Evolutionary conservation across 2,113 vertebrate genomes (phyloP).

Genomic region (Nannobrachium achirus): DNA sequence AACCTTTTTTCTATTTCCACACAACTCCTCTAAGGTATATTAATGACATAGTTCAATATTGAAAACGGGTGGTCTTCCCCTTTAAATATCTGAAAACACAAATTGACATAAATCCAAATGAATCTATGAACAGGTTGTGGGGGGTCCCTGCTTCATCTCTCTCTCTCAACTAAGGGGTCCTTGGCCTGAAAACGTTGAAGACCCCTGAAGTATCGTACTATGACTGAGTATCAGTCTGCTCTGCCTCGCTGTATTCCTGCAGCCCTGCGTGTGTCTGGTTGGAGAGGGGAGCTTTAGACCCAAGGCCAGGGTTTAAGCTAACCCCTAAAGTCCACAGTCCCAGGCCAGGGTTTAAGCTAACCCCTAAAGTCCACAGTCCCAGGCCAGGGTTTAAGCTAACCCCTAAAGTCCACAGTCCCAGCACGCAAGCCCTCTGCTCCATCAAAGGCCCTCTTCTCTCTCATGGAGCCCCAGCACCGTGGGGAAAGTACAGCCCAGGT

Average conservation of each 20-base stretch:
- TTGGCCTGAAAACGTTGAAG: no score
- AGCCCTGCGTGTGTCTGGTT: not conserved
- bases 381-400: not conserved
- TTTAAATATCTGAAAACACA: no score
- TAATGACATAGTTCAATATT: no score
- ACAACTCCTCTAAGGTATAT: no score
- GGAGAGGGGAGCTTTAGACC: not conserved
- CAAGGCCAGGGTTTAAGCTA: not conserved
- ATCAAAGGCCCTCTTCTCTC: constrained; percentile 1
- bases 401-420: not conserved
- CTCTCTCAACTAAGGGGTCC: no score
- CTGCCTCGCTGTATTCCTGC: not conserved
- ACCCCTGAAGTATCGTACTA: not conserved
- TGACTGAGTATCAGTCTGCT: not conserved
- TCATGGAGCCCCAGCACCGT: not conserved
- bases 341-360: no score
- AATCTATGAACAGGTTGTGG: no score
- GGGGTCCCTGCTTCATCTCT: no score
- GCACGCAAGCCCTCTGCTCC: not conserved
- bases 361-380: not conserved
- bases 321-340: not conserved
- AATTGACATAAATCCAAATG: no score
- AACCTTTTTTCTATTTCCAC: no score
- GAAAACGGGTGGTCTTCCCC: no score
- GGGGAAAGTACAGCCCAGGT: not conserved